phyloP scores from a whole-genome alignment of 2,888 invertebrate genomes.

The Lacanobia wlatinum region DNA sequence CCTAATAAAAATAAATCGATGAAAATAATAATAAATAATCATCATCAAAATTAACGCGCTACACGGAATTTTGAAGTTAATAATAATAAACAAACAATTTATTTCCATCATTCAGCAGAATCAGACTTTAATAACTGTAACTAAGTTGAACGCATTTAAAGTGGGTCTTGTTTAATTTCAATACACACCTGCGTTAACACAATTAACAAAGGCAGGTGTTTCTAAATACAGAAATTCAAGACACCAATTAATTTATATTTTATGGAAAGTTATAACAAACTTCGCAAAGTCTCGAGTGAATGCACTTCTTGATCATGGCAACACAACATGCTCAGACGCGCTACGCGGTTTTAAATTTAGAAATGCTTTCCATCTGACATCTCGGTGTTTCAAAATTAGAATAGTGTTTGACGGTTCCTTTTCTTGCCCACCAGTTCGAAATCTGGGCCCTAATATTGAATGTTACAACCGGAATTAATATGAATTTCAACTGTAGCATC shows the following conservation, averaged over 20 bases:
- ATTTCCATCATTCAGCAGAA: constrained; percentile 56
- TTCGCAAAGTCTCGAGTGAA: constrained; percentile 52
- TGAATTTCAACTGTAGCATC: constrained; percentile 8
- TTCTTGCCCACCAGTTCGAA: constrained; percentile 57
- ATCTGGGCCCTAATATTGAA: constrained; percentile 25
- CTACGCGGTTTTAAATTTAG: constrained; percentile 81
- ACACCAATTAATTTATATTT: constrained; percentile 48
- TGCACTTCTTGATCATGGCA: constrained; percentile 66
- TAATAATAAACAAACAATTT: constrained; percentile 58
- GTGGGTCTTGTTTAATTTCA: constrained; percentile 59
- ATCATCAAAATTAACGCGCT: constrained; percentile 38
- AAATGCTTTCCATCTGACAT: constrained; percentile 75
- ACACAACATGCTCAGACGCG: constrained; percentile 79
- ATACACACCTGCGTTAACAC: constrained; percentile 62
- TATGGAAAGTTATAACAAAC: constrained; percentile 43
- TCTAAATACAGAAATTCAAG: constrained; percentile 49
- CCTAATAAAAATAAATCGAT: background rate
- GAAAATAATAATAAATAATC: constrained; percentile 26
- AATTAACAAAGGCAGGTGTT: constrained; percentile 60
- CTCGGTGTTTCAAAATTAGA: constrained; percentile 75
- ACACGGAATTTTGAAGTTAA: constrained; percentile 58
- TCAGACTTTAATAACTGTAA: constrained; percentile 37
- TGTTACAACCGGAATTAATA: constrained; percentile 6
- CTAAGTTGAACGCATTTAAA: constrained; percentile 63
- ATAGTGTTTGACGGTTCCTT: constrained; percentile 65